Base-by-base conservation (phyloP, 2,797 vertebrate species). In the Molothrus ater region DNA sequence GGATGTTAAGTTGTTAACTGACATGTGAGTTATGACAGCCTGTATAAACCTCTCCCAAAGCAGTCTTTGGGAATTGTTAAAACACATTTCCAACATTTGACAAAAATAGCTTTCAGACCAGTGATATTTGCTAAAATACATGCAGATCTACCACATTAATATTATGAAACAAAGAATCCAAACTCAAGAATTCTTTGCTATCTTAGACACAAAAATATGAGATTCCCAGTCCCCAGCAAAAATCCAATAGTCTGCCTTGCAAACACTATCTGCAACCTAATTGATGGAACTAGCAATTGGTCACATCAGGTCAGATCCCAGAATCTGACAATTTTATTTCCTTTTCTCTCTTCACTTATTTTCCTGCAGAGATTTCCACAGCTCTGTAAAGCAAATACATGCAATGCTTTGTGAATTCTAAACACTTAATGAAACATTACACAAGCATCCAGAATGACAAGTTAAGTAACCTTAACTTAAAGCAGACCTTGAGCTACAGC, bases 41-140 rank as follows among this genome's bases (percentile, higher is more conserved):
- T 64, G 92, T 74, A 88, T 80, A 91, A 94, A 91, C 78, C 86
- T 85, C 68, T 96, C 86, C 81, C 89, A 90, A 89, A 96, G 89
- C 79, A 94, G 34, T 93, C 89, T 96, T 90, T n/a, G 53, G 72
- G 85, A 96, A 90, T 68, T 95, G 81, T 78, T 93, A 92, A 94
- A 95, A 96, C 94, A 96, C 57, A 63, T 93, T 92, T 93, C 75
- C 87, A 94, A 83, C 68, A 76, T 78, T 75, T 88, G 59, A 93
- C 70, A 91, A 93, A 96, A 95, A 90, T 48, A 92, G 89, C 69
- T 95, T 95, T 95, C 92, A 95, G 96, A 92, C 92, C 91, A 92
- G 50, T 54, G 84, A 91, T 92, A 87, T 90, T 92, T 94, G 85
- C 57, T 94, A 76, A 85, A 95, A 94, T 74, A 93, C 65, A 82